A percentile compares a stretch with the other conserved stretches of the same genome.
These are phyloP conservation scores for Stigmatopora nigra DNA, from an alignment of 2,113 vertebrate species.

Conservation along the genomic window DNA sequence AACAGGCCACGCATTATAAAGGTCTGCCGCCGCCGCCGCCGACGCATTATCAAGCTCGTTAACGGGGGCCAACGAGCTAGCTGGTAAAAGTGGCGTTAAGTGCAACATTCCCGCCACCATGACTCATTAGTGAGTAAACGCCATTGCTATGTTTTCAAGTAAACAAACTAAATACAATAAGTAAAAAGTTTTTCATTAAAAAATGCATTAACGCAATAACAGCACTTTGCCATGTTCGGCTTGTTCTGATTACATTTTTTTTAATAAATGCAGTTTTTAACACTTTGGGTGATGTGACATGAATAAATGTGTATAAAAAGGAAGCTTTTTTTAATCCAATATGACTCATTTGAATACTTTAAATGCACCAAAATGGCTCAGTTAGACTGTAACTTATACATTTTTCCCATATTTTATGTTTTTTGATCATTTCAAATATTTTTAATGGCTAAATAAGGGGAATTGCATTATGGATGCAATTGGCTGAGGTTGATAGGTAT, in stretches of 20 bases:
- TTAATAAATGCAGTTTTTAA: neutral
- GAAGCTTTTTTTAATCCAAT: neutral
- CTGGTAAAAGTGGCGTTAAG: slow-evolving; percentile 26
- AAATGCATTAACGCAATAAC: neutral
- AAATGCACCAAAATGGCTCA: neutral
- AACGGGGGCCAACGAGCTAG: slow-evolving; percentile 34
- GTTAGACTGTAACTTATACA: neutral
- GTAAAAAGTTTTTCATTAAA: neutral
- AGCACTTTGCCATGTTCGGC: neutral
- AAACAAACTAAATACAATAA: neutral
- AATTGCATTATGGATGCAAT: too few relatives aligned
- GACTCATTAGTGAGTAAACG: neutral
- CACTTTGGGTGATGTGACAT: neutral
- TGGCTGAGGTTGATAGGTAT: too few relatives aligned
- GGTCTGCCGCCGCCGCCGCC: slow-evolving; percentile 45
- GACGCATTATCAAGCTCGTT: slow-evolving; percentile 58
- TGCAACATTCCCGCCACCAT: slow-evolving; percentile 8
- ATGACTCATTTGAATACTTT: neutral
- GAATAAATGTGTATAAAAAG: neutral
- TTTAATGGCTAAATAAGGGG: too few relatives aligned
- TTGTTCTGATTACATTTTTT: neutral
- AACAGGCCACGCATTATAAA: slow-evolving; percentile 22
- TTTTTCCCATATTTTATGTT: too few relatives aligned
- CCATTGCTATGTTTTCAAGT: neutral
- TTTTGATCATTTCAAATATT: too few relatives aligned